These are phyloP conservation scores for Cheirogaleus major DNA, from an alignment of 2,797 vertebrate genomes.

Conservation along the genomic window DNA sequence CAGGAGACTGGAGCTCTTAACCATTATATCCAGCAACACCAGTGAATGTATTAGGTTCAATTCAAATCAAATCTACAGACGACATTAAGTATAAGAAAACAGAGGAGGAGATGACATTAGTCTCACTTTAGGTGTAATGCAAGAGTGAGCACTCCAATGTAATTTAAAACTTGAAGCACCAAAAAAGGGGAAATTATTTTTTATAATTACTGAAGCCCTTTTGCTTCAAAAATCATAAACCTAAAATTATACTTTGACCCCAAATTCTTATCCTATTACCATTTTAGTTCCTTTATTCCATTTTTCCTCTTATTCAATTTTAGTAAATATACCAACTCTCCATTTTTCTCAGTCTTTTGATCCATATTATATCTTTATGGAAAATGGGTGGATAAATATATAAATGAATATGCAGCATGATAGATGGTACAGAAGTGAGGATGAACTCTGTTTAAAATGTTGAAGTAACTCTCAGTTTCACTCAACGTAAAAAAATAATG, in stretches of 20 bases:
- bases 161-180: neutral
- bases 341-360: neutral
- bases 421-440: neutral
- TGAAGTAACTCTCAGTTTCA: neutral
- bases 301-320: neutral
- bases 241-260: neutral
- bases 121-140: neutral
- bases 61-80: neutral
- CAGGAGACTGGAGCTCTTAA: neutral
- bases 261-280: neutral
- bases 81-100: neutral
- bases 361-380: neutral
- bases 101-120: neutral
- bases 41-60: neutral
- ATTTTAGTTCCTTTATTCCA: neutral
- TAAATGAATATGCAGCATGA: neutral
- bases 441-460: neutral
- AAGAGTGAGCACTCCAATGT: neutral
- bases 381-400: neutral
- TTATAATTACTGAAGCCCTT: neutral
- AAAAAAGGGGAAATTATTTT: neutral
- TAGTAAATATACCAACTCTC: neutral
- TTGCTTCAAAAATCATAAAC: neutral
- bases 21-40: neutral
- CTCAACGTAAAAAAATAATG: neutral